Base-by-base conservation (phyloP, 2,888 invertebrate species). In the Coenonympha arcania region DNA sequence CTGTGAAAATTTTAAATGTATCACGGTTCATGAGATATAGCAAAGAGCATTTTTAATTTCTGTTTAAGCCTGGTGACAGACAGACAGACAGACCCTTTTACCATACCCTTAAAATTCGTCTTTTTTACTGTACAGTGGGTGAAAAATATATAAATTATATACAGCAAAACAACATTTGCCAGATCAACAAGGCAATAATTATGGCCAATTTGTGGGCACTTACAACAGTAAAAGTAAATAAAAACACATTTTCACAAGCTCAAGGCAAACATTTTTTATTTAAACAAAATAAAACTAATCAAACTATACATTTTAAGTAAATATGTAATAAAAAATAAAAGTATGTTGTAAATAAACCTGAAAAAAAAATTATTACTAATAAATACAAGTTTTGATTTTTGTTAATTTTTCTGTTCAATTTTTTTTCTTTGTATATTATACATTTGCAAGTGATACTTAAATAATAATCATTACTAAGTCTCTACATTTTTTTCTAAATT, bases 301-400 rank as follows among this genome's bases (percentile, higher is more conserved):
- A 76, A 78, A 71, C 71, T 74, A 71, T 76, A 79, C 72, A 79
- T 69, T 66, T 39, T 65, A 63, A 72, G 74, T 78, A 81, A 82
- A 81, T 69, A n/a, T n/a, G n/a, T n/a, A 66, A 76, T 75, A 79
- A 72, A 77, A 76, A 78, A 76, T 72, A 73, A 75, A 71, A 68
- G 65, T 68, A 69, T 72, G 67, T 67, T 73, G 69, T 76, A 79
- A 74, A 75, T 72, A 75, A 78, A 73, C 58, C 68, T 67, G 72
- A 79, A 76, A 81, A 69, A 71, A 76, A 58, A 80, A 81, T 64
- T 62, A 73, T 77, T 71, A 26, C 8, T 64, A 58, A 48, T 62
- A 44, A n/a, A 26, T 22, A 43, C 20, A 20, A 11, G 6, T 20
- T 31, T 31, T 22, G 43, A 43, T 43, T 33, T 39, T 24, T 24